Evolutionary conservation across 1,140 invertebrate species (phyloP), one percentile per base, ranked within the genome.

Genomic region (Heliconius melpomene): DNA sequence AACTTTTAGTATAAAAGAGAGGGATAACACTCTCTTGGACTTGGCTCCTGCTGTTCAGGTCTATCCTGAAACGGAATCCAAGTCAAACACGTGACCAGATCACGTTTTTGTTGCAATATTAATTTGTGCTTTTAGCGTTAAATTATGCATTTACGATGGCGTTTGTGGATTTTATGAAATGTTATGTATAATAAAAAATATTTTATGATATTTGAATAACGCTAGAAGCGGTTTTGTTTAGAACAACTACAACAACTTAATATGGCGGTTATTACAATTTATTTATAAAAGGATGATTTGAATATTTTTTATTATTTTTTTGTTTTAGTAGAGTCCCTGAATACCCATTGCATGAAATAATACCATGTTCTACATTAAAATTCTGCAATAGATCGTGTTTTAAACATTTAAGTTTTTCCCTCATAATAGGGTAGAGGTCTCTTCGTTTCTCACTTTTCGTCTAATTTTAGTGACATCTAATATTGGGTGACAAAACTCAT

Each of bases 21-120:
- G 52, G 72, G 54, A 26, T 26, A 20, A n/a, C 52, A 50, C 74
- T 38, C 32, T 50, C 50, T 72, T 46, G 46, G 40, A 20, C 46
- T 40, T 38, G 73, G 52, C 50, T 77, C 66, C 79, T 72, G 79
- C 26, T 81, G 57, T 75, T 72, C 72, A 77, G 72, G 76, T 81
- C 46, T 81, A 81, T 75, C 79, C 79, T 81, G 76, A 29, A 78
- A 72, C 13, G 26, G 46, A 71, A 77, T 77, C 75, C 36, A 50
- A 70, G 75, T 50, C 60, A 9, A 77, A 77, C 71, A 78, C 77
- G 77, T 78, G 77, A 78, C 60, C 50, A 57, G 5, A 7, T 66
- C 60, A 66, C 60, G 60, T 66, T 66, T 66, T 66, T 66, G 60
- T 66, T 66, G 60, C 60, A 66, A 66, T 66, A 66, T 66, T 52